Evolutionary conservation across 30 jellyfish, hydroid and myxozoan genomes (phyloP), one percentile per base, ranked within the genome.

Genomic region (Sanderia malayensis): DNA sequence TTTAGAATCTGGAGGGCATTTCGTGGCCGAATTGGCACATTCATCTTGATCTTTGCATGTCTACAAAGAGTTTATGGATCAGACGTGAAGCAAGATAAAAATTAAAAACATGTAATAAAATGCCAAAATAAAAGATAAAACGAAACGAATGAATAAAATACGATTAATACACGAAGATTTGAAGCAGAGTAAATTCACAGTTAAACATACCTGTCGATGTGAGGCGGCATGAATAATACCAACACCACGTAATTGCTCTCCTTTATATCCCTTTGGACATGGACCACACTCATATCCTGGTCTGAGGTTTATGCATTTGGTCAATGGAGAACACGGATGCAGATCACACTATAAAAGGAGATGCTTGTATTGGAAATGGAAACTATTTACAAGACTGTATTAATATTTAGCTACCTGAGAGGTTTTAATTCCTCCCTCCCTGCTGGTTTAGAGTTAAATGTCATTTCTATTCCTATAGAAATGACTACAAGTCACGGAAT

Each of bases 241-340:
- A 63, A 74, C 46, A 15, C 96, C 96, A n/a, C 76, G 70, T 32
- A 70, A 64, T 19, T 29, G 55, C 22, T 66, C 58, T 44, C 94
- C 96, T 29, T 19, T 55, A 53, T 67, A 80, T 7, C 96, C 96
- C 25, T 74, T 70, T 0, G 96, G 96, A 60, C 96, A 87, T 31
- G 85, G 82, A 2, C 79, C 77, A 49, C 96, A 87, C 33, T 67
- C 80, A 71, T 61, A 87, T 8, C 96, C 96, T 31, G 92, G 92
- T 26, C 28, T 46, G 0, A 53, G 63, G 44, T 86, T 78, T 63
- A 78, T 78, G 73, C 96, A 86, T 33, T 77, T 86, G 17, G 93
- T 71, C 13, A 86, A 49, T 30, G 87, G 86, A 9, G 96, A 86
- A 57, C 96, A 86, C 0, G 93, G 93, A 32, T 65, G 46, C 64